Evolutionary conservation across 2,888 invertebrate species (phyloP).

Genomic region (Chrysolina haemoptera): DNA sequence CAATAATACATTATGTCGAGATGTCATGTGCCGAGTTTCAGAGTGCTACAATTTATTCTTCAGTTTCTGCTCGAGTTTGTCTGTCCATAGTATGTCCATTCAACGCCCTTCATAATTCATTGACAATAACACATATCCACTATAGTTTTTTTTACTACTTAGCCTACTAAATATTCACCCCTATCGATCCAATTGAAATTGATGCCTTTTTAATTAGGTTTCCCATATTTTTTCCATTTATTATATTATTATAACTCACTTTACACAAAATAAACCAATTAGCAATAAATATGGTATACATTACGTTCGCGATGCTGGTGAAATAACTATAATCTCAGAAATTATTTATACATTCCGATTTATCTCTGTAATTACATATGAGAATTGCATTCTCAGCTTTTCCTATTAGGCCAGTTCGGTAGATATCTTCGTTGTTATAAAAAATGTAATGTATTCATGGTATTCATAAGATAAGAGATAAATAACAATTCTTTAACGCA

Average conservation of each 20-base stretch:
- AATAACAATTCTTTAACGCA: not conserved
- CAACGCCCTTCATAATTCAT: too few relatives aligned
- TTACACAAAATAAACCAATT: conserved; percentile 19
- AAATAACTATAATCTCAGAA: conserved; percentile 18
- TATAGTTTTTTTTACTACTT: too few relatives aligned
- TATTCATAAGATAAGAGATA: not conserved
- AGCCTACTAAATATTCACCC: not conserved
- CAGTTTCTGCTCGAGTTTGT: too few relatives aligned
- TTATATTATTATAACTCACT: conserved; percentile 2
- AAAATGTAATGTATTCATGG: not conserved
- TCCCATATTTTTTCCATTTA: not conserved
- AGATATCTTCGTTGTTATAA: not conserved
- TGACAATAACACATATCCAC: too few relatives aligned
- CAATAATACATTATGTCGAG: too few relatives aligned
- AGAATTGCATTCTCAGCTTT: not conserved
- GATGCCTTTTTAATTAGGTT: conserved; percentile 2
- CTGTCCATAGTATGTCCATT: too few relatives aligned
- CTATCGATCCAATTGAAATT: not conserved
- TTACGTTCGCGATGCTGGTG: not conserved
- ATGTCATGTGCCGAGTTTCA: too few relatives aligned
- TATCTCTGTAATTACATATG: conserved; percentile 14
- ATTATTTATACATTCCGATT: conserved; percentile 20
- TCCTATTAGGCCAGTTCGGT: not conserved
- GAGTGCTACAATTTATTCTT: too few relatives aligned
- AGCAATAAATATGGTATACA: conserved; percentile 14